Percentiles rank a stretch among this genome's conserved stretches.
phyloP scores from a whole-genome alignment of 2,113 vertebrate species.

The Octodon degus region DNA sequence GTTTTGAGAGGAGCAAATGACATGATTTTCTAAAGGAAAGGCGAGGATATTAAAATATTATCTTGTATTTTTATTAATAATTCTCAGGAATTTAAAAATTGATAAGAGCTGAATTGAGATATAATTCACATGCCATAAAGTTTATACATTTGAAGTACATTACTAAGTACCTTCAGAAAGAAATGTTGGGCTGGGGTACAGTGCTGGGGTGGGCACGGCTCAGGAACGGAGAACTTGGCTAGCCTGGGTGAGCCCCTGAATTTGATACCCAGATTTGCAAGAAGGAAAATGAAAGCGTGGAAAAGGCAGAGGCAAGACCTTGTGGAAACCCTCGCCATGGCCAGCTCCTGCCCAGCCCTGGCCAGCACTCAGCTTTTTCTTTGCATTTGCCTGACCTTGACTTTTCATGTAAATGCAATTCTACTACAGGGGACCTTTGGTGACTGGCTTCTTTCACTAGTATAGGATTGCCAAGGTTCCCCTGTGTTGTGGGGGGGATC shows the following conservation, averaged over 20 bases:
- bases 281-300: not conserved
- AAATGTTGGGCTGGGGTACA: not conserved
- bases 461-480: not conserved
- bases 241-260: too few relatives aligned
- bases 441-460: not conserved
- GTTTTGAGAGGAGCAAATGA: slow-evolving; percentile 59
- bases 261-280: not conserved
- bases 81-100: not conserved
- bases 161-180: not conserved
- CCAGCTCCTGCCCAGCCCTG: not conserved
- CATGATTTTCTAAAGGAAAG: slow-evolving; percentile 32
- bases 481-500: not conserved
- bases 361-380: not conserved
- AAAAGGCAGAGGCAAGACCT: not conserved
- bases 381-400: not conserved
- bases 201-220: not conserved
- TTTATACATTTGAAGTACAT: not conserved
- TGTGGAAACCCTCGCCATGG: not conserved
- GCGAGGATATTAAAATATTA: slow-evolving; percentile 29
- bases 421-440: not conserved
- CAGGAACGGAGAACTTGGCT: not conserved
- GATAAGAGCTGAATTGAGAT: not conserved
- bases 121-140: not conserved
- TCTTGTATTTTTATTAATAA: slow-evolving; percentile 36
- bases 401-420: not conserved